A percentile compares a stretch with the other conserved stretches of the same genome.
Evolutionary conservation across 2,888 invertebrate genomes (phyloP).

Genomic region (Maniola hyperantus): DNA sequence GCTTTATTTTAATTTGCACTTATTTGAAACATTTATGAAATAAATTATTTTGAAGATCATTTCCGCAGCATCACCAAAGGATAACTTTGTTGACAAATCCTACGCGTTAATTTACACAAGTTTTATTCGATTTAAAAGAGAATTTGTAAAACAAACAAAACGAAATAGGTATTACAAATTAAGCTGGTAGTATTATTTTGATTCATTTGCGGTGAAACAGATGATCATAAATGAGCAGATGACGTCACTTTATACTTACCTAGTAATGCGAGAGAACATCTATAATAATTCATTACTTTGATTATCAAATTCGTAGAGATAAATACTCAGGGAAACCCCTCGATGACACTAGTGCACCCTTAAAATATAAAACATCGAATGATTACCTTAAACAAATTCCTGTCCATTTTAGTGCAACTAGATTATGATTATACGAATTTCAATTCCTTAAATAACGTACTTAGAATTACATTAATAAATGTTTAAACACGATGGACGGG

Average conservation of each 20-base stretch:
- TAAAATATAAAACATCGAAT: conserved; percentile 74
- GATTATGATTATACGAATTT: conserved; percentile 64
- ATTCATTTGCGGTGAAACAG: neutral
- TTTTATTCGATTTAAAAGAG: neutral
- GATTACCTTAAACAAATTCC: conserved; percentile 66
- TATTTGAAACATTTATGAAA: neutral
- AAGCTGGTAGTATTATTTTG: neutral
- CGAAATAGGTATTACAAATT: neutral
- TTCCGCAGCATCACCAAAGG: neutral
- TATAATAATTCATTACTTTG: conserved; percentile 49
- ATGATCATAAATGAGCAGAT: conserved; percentile 22
- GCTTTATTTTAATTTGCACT: neutral
- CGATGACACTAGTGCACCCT: conserved; percentile 60
- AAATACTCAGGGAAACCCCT: conserved; percentile 32
- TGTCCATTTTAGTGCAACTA: conserved; percentile 73
- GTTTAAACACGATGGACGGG: conserved; percentile 82
- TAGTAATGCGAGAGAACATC: conserved; percentile 64
- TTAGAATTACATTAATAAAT: conserved; percentile 73
- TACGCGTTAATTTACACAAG: neutral
- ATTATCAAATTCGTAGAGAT: conserved; percentile 39
- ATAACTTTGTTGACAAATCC: neutral
- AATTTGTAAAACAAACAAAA: neutral
- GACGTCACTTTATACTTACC: conserved; percentile 55
- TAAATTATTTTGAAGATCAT: neutral
- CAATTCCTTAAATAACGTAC: conserved; percentile 77